phyloP scores from a whole-genome alignment of 2,888 invertebrate species.

The Arge pagana region DNA sequence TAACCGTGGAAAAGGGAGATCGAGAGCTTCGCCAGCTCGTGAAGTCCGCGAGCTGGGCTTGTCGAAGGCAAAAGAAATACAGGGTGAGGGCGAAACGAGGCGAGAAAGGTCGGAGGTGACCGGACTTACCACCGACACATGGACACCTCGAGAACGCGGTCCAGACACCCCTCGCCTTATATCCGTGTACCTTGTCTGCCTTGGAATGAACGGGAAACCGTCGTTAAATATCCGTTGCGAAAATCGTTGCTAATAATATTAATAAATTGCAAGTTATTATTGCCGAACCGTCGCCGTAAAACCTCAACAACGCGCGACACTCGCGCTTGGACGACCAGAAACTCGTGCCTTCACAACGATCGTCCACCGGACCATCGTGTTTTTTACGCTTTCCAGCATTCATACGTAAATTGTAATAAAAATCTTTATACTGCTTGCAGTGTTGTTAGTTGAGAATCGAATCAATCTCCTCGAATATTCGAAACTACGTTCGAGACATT shows the following conservation, averaged over 20 bases:
- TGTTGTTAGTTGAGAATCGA: neutral
- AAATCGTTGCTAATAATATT: conserved; percentile 8
- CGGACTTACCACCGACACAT: conserved; percentile 52
- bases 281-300: neutral
- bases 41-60: no score
- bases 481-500: no score
- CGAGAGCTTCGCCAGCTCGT: no score
- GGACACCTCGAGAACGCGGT: conserved; percentile 51
- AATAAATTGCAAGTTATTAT: conserved; percentile 1
- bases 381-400: neutral
- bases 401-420: neutral
- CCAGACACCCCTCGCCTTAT: conserved; percentile 47
- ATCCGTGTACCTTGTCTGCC: conserved; percentile 43
- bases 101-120: conserved; percentile 46
- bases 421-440: conserved; percentile 11
- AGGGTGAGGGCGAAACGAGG: conserved; percentile 37
- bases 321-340: conserved; percentile 4
- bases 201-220: neutral
- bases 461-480: no score
- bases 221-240: neutral
- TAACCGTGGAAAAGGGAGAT: no score
- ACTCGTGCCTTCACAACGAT: conserved; percentile 14
- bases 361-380: neutral
- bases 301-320: neutral
- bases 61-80: conserved; percentile 43